Conservation (phyloP, 2,888 invertebrate species). For the Cepaea hortensis region DNA sequence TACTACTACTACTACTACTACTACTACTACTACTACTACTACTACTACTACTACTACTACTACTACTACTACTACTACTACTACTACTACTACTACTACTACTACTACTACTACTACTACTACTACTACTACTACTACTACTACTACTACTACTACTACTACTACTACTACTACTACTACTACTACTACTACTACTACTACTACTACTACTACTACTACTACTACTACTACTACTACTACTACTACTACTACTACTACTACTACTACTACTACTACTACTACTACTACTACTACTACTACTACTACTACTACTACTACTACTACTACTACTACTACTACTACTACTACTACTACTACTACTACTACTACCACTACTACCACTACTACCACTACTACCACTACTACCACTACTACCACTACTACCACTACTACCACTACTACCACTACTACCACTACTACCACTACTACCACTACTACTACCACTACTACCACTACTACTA, state of each 20-base stretch:
- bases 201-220: too few relatives aligned
- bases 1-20: too few relatives aligned
- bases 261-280: constrained; percentile 34
- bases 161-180: too few relatives aligned
- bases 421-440: constrained; percentile 9
- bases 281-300: constrained; percentile 34
- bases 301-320: constrained; percentile 34
- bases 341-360: constrained; percentile 32
- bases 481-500: too few relatives aligned
- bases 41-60: too few relatives aligned
- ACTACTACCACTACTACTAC: not conserved
- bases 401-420: constrained; percentile 12
- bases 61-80: too few relatives aligned
- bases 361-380: constrained; percentile 21
- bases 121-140: too few relatives aligned
- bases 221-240: constrained; percentile 9
- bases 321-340: constrained; percentile 34
- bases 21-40: too few relatives aligned
- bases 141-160: too few relatives aligned
- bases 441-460: not conserved
- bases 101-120: too few relatives aligned
- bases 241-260: constrained; percentile 32
- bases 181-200: too few relatives aligned
- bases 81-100: too few relatives aligned
- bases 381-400: constrained; percentile 10